Evolutionary conservation across 2,797 vertebrate genomes (phyloP), one percentile per base, ranked within the genome.

Genomic region (Salmo trutta): DNA sequence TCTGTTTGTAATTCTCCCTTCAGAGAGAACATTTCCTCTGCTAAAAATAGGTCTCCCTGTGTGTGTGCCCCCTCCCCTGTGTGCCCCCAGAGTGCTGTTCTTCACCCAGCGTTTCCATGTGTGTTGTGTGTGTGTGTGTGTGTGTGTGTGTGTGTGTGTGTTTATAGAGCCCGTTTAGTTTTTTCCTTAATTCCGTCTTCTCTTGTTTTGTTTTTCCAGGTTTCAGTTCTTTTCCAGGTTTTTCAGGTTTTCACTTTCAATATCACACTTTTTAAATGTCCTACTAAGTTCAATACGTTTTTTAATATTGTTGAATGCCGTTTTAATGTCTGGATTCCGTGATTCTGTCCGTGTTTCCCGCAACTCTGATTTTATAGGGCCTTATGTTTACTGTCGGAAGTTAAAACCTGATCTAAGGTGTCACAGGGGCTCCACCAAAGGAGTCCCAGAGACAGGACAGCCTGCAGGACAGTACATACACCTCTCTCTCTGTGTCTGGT

Each of bases 1-100:
- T 94, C 91, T 93, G 92, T 94, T 93, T 94, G 93, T 91, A 93
- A 92, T 93, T 93, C 93, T 92, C 83, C 88, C 91, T 87, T 88
- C 84, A 84, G 90, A 92, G 90, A 92, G 84, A 88, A 90, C 89
- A 86, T 93, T 90, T 94, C 92, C 91, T 93, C 76, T 75, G 82
- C 92, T 94, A 94, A 90, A 93, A 94, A 94, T 94, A 94, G 89
- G 68, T 52, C 4, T 54, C 33, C 62, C 54, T 79, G 17, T 79
- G 19, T 75, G 24, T 81, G 73, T 74, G 75, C 71, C 21, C 75
- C 79, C 72, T 78, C 77, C 62, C 74, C 81, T 85, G 84, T 93
- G 89, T 83, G 86, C 84, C 87, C 80, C 82, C 59, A 86, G 85
- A 89, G 83, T 87, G 81, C 84, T 89, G 87, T 87, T 89, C 88